Base-by-base conservation (phyloP, 2,113 vertebrate genomes). In the Crocuta crocuta region DNA sequence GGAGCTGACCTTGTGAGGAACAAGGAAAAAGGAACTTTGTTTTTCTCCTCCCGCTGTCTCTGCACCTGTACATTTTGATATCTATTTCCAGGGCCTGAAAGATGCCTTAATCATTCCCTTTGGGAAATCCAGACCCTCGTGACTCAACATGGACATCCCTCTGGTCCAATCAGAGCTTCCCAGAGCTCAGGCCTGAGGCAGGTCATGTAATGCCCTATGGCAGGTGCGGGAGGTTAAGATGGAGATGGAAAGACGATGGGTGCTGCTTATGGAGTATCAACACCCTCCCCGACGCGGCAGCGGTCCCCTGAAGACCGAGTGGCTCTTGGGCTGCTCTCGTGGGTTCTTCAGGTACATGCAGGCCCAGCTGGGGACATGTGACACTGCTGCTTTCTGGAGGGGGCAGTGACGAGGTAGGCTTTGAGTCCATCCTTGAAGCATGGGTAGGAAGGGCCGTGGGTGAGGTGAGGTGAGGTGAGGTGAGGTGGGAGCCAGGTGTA, bases 181-280 rank as follows among this genome's bases (percentile, higher is more conserved):
- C 65, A 28, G 8, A 35, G 16, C 21, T 45, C n/a, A 2, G 78
- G 48, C 6, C 66, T n/a, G 23, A 5, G 4, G 6, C 2, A 3
- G 28, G 0, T 43, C 5, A 26, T 39, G 55, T 3, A 21, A 24
- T 1, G 76, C 2, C 3, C 23, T 4, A 1, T 12, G 39, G 4
- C 21, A 71, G 73, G 24, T 5, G 11, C 0, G 5, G 45, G 68
- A 8, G 26, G 28, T 28, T 28, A 1, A 31, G 28, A 4, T 5
- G 7, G 31, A 78, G 70, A 10, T 0, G 0, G 12, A 9, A 28
- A n/a, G 55, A 16, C 12, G 10, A 17, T 21, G 7, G 5, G 28
- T 0, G 0, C 12, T 48, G 6, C 26, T 68, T 39, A n/a, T 3
- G 0, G 15, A 10, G 33, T 7, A 1, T 7, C 4, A 15, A 9